Evolutionary conservation across 2,888 invertebrate genomes (phyloP).

Genomic region (Sphaeridia pumilis): DNA sequence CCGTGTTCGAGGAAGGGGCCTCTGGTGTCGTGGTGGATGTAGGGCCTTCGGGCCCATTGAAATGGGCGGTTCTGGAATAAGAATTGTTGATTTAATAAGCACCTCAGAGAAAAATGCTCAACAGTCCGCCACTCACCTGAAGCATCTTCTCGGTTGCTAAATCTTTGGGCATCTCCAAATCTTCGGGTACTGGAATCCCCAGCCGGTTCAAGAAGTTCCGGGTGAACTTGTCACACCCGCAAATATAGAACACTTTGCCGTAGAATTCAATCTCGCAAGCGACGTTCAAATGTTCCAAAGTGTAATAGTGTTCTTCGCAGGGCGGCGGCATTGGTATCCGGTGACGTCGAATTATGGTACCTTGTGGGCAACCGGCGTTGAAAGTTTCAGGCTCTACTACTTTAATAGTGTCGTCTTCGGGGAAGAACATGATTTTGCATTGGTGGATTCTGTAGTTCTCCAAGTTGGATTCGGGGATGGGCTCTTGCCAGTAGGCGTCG

Average conservation of each 20-base stretch:
- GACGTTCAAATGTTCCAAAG: conserved; percentile 75
- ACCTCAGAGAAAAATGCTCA: not conserved
- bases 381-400: conserved; percentile 66
- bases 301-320: conserved; percentile 63
- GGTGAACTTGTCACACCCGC: conserved; percentile 77
- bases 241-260: conserved; percentile 68
- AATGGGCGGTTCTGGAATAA: conserved; percentile 18
- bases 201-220: conserved; percentile 68
- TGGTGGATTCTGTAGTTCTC: conserved; percentile 59
- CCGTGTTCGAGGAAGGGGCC: conserved; percentile 75
- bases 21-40: conserved; percentile 52
- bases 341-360: conserved; percentile 68
- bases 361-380: conserved; percentile 67
- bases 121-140: conserved; percentile 34
- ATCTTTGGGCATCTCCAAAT: conserved; percentile 47
- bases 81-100: too few species aligned
- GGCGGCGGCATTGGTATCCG: conserved; percentile 62
- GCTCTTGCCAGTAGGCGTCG: conserved; percentile 68
- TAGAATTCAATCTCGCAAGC: conserved; percentile 67
- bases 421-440: conserved; percentile 71
- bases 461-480: conserved; percentile 58
- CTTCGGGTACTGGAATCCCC: conserved; percentile 70
- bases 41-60: conserved; percentile 42
- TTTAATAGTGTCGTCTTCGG: conserved; percentile 87
- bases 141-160: conserved; percentile 38